A percentile compares a stretch with the other conserved stretches of the same genome.
phyloP scores from a whole-genome alignment of 1,140 invertebrate genomes.

The Drosophila lacteicornis region DNA sequence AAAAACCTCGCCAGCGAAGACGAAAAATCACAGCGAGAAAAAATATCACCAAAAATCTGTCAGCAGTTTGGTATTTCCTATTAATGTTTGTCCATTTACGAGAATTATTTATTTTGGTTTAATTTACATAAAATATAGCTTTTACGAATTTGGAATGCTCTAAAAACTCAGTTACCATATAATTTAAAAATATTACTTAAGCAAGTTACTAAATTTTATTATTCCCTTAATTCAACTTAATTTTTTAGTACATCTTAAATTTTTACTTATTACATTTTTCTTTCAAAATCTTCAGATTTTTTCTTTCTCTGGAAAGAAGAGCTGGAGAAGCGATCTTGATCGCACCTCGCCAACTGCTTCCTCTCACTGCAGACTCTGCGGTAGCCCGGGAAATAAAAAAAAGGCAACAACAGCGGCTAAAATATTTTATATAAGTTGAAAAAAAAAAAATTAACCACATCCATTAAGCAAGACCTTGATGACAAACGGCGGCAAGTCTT shows the following conservation, averaged over 20 bases:
- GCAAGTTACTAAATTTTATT: fast-evolving
- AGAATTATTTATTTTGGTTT: too few relatives aligned
- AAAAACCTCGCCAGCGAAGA: conserved; percentile 22
- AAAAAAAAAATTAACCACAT: conserved; percentile 55
- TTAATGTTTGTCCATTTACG: too few relatives aligned
- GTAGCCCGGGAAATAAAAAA: conserved; percentile 18
- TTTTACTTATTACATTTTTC: background rate
- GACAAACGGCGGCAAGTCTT: conserved; percentile 78
- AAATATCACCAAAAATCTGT: conserved; percentile 2
- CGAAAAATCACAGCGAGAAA: conserved; percentile 6
- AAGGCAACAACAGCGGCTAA: conserved; percentile 39
- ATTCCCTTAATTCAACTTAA: background rate
- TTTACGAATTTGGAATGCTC: background rate
- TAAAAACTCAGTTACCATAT: background rate
- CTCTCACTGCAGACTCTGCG: conserved; percentile 34
- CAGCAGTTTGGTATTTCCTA: conserved; percentile 8
- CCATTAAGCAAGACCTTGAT: conserved; percentile 70
- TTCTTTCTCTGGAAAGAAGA: background rate
- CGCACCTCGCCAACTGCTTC: conserved; percentile 37
- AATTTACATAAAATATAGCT: background rate
- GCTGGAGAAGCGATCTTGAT: conserved; percentile 35
- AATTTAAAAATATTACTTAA: background rate
- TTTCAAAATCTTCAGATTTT: too few relatives aligned
- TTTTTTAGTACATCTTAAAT: background rate
- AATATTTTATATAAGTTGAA: conserved; percentile 56